phyloP scores from a whole-genome alignment of 2,888 invertebrate genomes.

The Sialis lutaria region DNA sequence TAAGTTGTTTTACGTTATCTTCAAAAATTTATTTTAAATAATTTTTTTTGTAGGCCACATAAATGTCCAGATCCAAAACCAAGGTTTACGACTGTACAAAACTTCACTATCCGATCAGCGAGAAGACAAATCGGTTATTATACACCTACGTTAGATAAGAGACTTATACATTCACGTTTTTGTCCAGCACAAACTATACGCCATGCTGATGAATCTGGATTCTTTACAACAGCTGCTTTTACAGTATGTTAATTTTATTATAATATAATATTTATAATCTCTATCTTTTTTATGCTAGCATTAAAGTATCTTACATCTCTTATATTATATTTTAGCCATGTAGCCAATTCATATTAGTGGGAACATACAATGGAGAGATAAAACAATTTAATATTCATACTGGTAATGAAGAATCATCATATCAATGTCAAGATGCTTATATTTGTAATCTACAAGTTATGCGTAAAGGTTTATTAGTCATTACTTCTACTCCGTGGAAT shows the following conservation, averaged over 20 bases:
- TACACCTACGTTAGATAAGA: constrained; percentile 51
- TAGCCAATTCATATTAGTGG: constrained; percentile 57
- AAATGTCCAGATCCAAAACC: constrained; percentile 83
- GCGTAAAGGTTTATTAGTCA: constrained; percentile 55
- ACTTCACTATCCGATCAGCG: constrained; percentile 47
- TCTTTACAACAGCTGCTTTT: constrained; percentile 44
- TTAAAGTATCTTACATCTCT: neutral
- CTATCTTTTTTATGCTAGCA: neutral
- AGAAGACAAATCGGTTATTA: constrained; percentile 35
- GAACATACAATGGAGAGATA: constrained; percentile 82
- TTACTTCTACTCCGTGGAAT: constrained; percentile 77
- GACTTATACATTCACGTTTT: constrained; percentile 69
- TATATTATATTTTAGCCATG: constrained; percentile 27
- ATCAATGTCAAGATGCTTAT: constrained; percentile 73
- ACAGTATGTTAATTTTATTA: constrained; percentile 13
- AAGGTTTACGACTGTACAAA: constrained; percentile 44
- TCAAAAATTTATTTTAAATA: neutral
- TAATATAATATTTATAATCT: neutral
- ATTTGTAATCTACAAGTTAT: constrained; percentile 62
- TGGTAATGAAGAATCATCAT: constrained; percentile 63
- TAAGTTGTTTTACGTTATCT: constrained; percentile 28
- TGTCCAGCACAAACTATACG: constrained; percentile 58
- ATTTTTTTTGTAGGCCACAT: constrained; percentile 53
- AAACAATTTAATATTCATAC: constrained; percentile 73
- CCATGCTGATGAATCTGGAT: constrained; percentile 52